Evolutionary conservation across 2,797 vertebrate genomes (phyloP), one percentile per base, ranked within the genome.

Genomic region (Orestias chungarensis): DNA sequence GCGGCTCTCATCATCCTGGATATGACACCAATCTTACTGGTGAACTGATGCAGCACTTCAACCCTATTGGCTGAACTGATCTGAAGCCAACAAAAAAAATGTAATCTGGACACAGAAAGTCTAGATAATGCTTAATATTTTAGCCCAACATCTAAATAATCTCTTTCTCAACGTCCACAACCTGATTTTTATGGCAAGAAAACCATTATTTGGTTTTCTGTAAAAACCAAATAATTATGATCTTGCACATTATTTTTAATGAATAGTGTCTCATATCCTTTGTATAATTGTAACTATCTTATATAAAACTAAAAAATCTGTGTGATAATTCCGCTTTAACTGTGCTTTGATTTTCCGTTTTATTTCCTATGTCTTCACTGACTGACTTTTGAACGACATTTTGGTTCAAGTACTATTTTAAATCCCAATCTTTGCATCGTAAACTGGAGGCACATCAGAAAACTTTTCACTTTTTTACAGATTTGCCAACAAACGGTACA

Each of bases 1-100:
- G 25, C 29, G 3, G 44, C 54, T 76, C 64, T 82, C 68, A 46
- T 82, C 76, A 47, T 79, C 70, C 71, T 54, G 71, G 54, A 76
- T 55, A 50, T 5, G 18, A 29, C 57, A 10, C 25, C 31, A 10
- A 55, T 43, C 12, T 68, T 49, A 33, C 14, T 31, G 72, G 66
- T 64, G 38, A 64, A 64, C 29, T 43, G 47, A 31, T 62, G 42
- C 64, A 33, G 0, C 38, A 68, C 64, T 70, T 75, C 68, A 65
- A 75, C 35, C 61, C 57, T 74, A 35, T 76, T 0, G 59, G 3
- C 23, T 42, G 42, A 25, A 42, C 31, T 42, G n/a, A 25, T 62
- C 23, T 59, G 49, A 65, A 64, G 47, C 42, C 29, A 42, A 27
- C 49, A 40, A 70, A 23, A 50, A n/a, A 67, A 25, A 66, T n/a